phyloP scores from a whole-genome alignment of 2,797 vertebrate genomes.

The Scolopax rusticola region DNA sequence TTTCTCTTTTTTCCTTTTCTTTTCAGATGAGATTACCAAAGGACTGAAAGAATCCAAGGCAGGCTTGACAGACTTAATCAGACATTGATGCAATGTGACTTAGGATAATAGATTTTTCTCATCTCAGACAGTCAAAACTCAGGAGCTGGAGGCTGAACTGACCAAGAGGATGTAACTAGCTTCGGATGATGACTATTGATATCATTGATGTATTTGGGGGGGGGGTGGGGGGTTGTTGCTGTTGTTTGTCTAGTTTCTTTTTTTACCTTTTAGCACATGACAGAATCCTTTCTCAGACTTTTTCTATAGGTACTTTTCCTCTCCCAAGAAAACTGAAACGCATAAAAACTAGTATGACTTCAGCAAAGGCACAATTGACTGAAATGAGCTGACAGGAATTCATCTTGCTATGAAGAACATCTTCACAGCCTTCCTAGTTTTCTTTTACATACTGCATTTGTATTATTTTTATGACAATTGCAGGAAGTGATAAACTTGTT shows the following conservation, averaged over 20 bases:
- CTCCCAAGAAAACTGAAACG: not conserved
- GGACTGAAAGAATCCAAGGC: not conserved
- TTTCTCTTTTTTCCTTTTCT: too few relatives aligned
- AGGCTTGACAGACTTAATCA: not conserved
- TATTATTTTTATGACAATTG: not conserved
- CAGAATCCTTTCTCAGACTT: not conserved
- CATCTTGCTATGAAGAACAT: not conserved
- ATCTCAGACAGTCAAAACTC: not conserved
- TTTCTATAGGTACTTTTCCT: not conserved
- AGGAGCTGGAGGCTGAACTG: not conserved
- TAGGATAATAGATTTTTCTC: not conserved
- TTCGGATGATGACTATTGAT: not conserved
- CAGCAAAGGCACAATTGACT: not conserved
- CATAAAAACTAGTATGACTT: not conserved
- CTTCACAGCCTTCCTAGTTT: not conserved
- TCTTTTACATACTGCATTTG: not conserved
- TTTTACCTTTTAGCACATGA: not conserved
- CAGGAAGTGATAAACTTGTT: constrained; percentile 49
- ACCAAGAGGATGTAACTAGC: not conserved
- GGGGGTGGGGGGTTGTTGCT: not conserved
- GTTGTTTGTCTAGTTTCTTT: not conserved
- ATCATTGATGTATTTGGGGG: not conserved
- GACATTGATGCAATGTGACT: not conserved
- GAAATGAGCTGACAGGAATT: not conserved
- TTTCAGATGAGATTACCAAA: not conserved